Evolutionary conservation across 1,140 invertebrate species (phyloP).

Genomic region (Lasioglossum albipes): DNA sequence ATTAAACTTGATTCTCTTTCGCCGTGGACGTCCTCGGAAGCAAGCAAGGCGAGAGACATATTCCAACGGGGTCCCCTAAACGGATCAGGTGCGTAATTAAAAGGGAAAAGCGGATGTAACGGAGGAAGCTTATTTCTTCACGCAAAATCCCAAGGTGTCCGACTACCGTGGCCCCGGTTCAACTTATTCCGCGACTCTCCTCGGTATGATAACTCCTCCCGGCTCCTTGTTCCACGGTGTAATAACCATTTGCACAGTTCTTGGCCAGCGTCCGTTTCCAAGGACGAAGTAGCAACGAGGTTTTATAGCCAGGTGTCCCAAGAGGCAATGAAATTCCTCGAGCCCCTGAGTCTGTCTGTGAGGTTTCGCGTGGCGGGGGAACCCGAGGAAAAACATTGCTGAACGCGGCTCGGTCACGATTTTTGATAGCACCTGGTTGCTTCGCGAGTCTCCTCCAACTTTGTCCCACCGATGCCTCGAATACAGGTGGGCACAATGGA

Average conservation of each 20-base stretch:
- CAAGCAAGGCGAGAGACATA: not conserved
- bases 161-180: not conserved
- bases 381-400: slow-evolving; percentile 21
- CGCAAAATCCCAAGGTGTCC: slow-evolving; percentile 37
- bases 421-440: not conserved
- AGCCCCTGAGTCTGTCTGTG: slow-evolving; percentile 29
- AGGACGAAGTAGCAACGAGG: slow-evolving; percentile 43
- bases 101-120: slow-evolving; percentile 17
- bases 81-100: slow-evolving; percentile 35
- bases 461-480: not conserved
- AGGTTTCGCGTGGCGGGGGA: slow-evolving; percentile 16
- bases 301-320: slow-evolving; percentile 49
- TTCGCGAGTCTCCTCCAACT: not conserved
- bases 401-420: too few relatives aligned
- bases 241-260: slow-evolving; percentile 55
- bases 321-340: slow-evolving; percentile 50
- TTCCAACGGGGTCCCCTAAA: not conserved
- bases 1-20: not conserved
- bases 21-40: too few relatives aligned
- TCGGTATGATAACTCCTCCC: slow-evolving; percentile 54
- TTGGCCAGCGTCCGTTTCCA: slow-evolving; percentile 42
- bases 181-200: slow-evolving; percentile 45
- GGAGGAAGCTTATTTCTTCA: slow-evolving; percentile 42
- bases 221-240: slow-evolving; percentile 46
- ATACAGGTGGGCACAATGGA: not conserved